Evolutionary conservation across 2,888 invertebrate genomes (phyloP).

Genomic region (Rutpela maculata): DNA sequence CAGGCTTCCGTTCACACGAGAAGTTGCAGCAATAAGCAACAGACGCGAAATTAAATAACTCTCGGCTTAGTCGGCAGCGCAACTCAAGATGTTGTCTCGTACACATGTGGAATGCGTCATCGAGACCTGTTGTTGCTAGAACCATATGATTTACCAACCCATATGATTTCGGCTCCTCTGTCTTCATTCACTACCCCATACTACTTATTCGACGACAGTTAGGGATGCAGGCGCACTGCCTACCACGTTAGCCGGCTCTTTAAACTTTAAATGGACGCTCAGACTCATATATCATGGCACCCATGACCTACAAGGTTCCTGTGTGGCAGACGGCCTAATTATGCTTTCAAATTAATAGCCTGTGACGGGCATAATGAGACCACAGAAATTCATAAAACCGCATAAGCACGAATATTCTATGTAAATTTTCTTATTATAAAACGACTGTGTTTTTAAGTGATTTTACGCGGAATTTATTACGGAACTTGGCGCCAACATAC

Average conservation of each 20-base stretch:
- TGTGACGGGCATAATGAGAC: conserved; percentile 43
- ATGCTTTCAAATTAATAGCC: conserved; percentile 53
- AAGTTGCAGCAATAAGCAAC: conserved; percentile 54
- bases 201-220: conserved; percentile 39
- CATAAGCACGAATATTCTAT: conserved; percentile 4
- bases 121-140: conserved; percentile 55
- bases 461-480: conserved; percentile 49
- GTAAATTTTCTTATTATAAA: conserved; percentile 1
- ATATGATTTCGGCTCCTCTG: conserved; percentile 42
- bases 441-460: conserved; percentile 35
- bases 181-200: conserved; percentile 43
- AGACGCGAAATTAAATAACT: conserved; percentile 53
- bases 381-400: conserved; percentile 34
- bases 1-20: conserved; percentile 56
- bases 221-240: conserved; percentile 35
- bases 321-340: conserved; percentile 56
- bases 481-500: conserved; percentile 43
- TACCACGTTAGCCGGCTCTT: conserved; percentile 43
- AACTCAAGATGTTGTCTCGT: conserved; percentile 43
- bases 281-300: conserved; percentile 54
- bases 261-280: conserved; percentile 60
- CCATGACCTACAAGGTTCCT: conserved; percentile 58
- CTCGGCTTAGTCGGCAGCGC: conserved; percentile 44
- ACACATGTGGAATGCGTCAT: conserved; percentile 57
- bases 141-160: conserved; percentile 34